Percentiles rank a stretch among this genome's conserved stretches.
Evolutionary conservation across 2,113 vertebrate genomes (phyloP).

Genomic region (Mormoops blainvillei): DNA sequence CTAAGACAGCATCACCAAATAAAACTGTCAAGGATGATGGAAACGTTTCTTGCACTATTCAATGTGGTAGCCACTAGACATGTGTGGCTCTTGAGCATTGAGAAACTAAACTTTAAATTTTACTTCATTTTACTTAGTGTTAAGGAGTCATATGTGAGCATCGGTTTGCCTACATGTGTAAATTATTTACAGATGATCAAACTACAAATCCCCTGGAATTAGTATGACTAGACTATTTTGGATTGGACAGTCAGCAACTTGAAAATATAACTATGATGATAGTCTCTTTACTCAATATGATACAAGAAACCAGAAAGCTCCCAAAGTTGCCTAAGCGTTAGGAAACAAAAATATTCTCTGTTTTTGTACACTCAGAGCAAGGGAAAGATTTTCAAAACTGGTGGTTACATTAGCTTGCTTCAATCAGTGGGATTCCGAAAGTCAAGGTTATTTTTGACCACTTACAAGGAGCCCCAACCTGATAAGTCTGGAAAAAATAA

Average conservation of each 20-base stretch:
- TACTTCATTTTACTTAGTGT: not conserved
- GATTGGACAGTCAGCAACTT: not conserved
- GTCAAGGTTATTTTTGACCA: not conserved
- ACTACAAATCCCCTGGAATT: not conserved
- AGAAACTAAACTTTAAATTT: not conserved
- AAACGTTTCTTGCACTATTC: not conserved
- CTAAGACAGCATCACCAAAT: not conserved
- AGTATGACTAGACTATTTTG: not conserved
- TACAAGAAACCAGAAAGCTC: not conserved
- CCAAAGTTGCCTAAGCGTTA: not conserved
- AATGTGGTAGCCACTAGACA: not conserved
- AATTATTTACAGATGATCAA: not conserved
- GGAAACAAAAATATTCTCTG: not conserved
- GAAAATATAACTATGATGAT: not conserved
- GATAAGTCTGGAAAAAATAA: not conserved
- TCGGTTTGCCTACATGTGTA: not conserved
- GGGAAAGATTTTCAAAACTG: not conserved
- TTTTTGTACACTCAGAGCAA: not conserved
- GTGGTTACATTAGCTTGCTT: not conserved
- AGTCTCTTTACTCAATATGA: not conserved
- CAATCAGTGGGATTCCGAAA: not conserved
- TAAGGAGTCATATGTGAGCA: not conserved
- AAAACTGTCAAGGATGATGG: not conserved
- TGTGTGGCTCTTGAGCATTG: not conserved
- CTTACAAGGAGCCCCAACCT: not conserved